Conservation (phyloP, 2,888 invertebrate genomes). For the Hemistola chrysoprasaria region DNA sequence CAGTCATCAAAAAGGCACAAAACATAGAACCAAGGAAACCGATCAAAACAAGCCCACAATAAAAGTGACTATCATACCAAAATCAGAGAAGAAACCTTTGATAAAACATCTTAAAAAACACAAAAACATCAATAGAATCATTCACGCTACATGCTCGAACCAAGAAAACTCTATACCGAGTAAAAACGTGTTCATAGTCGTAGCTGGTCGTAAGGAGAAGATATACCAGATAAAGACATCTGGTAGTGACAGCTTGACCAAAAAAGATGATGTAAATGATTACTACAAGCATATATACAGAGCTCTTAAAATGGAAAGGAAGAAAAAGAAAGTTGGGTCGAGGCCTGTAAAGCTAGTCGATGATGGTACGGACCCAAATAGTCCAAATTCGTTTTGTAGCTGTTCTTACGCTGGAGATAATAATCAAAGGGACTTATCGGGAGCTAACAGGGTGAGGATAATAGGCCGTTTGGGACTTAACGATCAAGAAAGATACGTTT, state of each 20-base stretch:
- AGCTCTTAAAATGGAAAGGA: slow-evolving; percentile 37
- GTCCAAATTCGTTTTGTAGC: no score
- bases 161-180: slow-evolving; percentile 48
- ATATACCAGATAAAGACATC: slow-evolving; percentile 55
- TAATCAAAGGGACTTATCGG: background rate
- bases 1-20: slow-evolving; percentile 6
- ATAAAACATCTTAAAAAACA: slow-evolving; percentile 26
- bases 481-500: slow-evolving; percentile 54
- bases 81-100: slow-evolving; percentile 34
- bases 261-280: slow-evolving; percentile 37
- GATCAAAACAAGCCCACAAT: slow-evolving; percentile 45
- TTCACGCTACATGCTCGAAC: slow-evolving; percentile 46
- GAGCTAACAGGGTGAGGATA: slow-evolving; percentile 52
- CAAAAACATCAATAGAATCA: slow-evolving; percentile 32
- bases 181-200: slow-evolving; percentile 47
- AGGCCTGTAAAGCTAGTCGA: slow-evolving; percentile 19
- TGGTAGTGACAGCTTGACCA: slow-evolving; percentile 42
- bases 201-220: slow-evolving; percentile 47
- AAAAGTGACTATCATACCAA: slow-evolving; percentile 58
- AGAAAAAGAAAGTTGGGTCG: slow-evolving; percentile 30
- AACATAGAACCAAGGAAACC: slow-evolving; percentile 6
- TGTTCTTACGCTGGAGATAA: background rate
- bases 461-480: slow-evolving; percentile 58
- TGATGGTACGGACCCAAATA: no score
- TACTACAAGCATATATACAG: no score